phyloP scores from a whole-genome alignment of 2,888 invertebrate species.

The Drosophila quinaria region DNA sequence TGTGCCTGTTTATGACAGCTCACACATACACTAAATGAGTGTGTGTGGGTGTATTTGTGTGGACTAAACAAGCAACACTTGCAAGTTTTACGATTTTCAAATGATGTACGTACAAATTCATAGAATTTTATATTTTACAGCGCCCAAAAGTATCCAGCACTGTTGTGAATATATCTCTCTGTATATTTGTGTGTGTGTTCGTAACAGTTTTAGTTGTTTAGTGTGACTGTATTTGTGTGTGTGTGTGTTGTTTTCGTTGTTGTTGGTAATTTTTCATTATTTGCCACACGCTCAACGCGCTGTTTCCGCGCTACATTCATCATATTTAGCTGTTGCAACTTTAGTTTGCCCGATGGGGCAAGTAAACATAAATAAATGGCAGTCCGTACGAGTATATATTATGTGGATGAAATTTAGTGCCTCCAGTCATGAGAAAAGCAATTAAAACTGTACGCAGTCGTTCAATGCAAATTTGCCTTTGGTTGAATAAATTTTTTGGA shows the following conservation, averaged over 20 bases:
- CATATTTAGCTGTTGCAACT: constrained; percentile 51
- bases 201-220: constrained; percentile 66
- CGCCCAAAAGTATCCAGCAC: constrained; percentile 75
- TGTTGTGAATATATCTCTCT: not conserved
- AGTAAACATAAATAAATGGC: constrained; percentile 34
- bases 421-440: constrained; percentile 33
- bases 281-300: constrained; percentile 55
- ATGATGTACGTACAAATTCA: constrained; percentile 83
- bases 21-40: constrained; percentile 11
- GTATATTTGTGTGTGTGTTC: constrained; percentile 13
- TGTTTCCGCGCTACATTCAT: constrained; percentile 66
- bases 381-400: constrained; percentile 21
- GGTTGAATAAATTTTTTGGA: constrained; percentile 15
- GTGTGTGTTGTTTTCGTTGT: constrained; percentile 2
- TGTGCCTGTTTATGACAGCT: constrained; percentile 72
- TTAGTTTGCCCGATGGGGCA: constrained; percentile 44
- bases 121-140: constrained; percentile 84
- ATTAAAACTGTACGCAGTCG: constrained; percentile 41
- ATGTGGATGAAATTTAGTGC: constrained; percentile 18
- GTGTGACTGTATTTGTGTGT: constrained; percentile 28
- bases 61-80: constrained; percentile 63
- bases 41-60: constrained; percentile 12
- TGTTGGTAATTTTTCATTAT: constrained; percentile 72
- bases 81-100: constrained; percentile 84
- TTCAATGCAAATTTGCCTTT: constrained; percentile 44